Conservation (phyloP, 2,113 vertebrate species). For the Trematomus loennbergii region DNA sequence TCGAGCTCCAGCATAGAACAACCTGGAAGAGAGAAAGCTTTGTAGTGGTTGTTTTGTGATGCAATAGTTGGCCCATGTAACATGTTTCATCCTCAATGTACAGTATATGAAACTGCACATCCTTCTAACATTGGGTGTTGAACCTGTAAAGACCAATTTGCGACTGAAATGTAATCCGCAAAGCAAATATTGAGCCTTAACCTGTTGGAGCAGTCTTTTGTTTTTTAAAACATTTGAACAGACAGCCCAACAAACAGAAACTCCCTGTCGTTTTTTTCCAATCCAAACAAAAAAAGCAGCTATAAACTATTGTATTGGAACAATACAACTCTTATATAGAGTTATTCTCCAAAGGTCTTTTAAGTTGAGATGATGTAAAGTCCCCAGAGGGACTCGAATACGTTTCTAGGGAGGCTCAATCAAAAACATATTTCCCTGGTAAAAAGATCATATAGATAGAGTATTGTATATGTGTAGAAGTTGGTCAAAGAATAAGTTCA, state of each 20-base stretch:
- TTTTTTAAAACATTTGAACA: too few relatives aligned
- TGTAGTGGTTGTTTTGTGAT: slow-evolving; percentile 12
- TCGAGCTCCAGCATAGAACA: slow-evolving; percentile 83
- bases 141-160: not conserved
- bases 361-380: not conserved
- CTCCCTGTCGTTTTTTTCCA: not conserved
- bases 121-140: not conserved
- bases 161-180: not conserved
- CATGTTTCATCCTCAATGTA: not conserved
- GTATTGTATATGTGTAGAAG: too few relatives aligned
- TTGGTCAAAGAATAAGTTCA: too few relatives aligned
- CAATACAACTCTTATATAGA: not conserved
- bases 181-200: not conserved
- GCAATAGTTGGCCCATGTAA: not conserved
- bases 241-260: not conserved
- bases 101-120: slow-evolving; percentile 4
- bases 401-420: not conserved
- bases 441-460: too few relatives aligned
- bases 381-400: not conserved
- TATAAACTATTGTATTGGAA: not conserved
- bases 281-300: too few relatives aligned
- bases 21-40: slow-evolving; percentile 52
- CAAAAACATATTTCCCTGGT: too few relatives aligned
- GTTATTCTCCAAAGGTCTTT: not conserved
- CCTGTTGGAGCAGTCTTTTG: not conserved